These are phyloP conservation scores for Iselma pallidipennis DNA, from an alignment of 2,888 invertebrate species.

Conservation along the genomic window DNA sequence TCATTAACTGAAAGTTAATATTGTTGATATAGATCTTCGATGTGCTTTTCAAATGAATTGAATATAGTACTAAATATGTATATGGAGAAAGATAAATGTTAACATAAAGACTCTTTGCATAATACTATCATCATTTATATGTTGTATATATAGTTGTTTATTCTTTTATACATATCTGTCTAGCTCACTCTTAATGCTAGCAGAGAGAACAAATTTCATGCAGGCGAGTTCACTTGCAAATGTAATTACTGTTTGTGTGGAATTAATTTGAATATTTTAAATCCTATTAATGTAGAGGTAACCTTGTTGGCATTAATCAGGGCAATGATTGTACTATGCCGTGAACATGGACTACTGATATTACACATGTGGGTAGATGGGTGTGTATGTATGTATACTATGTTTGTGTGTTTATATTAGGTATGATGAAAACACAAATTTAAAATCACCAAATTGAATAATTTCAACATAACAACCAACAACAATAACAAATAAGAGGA, in stretches of 20 bases:
- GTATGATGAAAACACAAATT: too few relatives aligned
- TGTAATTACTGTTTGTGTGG: conserved; percentile 33
- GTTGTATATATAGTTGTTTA: not conserved
- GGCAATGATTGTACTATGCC: conserved; percentile 21
- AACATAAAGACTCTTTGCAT: too few relatives aligned
- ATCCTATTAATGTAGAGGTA: conserved; percentile 31
- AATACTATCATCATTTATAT: too few relatives aligned
- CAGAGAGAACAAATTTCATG: conserved; percentile 17
- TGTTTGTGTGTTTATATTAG: too few relatives aligned
- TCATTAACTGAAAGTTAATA: too few relatives aligned
- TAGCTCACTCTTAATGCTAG: not conserved
- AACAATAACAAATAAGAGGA: too few relatives aligned
- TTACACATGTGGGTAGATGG: conserved; percentile 16
- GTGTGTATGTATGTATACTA: conserved; percentile 3
- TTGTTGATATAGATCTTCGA: too few relatives aligned
- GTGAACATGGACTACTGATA: conserved; percentile 15
- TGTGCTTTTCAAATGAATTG: too few relatives aligned
- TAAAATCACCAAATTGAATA: too few relatives aligned
- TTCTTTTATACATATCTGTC: not conserved
- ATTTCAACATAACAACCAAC: too few relatives aligned
- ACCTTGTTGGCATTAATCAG: conserved; percentile 24
- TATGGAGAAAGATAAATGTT: too few relatives aligned
- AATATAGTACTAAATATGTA: too few relatives aligned
- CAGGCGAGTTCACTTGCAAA: conserved; percentile 30
- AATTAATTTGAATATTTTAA: conserved; percentile 35